Evolutionary conservation across 2,797 vertebrate species (phyloP).

Genomic region (Ficedula albicollis): DNA sequence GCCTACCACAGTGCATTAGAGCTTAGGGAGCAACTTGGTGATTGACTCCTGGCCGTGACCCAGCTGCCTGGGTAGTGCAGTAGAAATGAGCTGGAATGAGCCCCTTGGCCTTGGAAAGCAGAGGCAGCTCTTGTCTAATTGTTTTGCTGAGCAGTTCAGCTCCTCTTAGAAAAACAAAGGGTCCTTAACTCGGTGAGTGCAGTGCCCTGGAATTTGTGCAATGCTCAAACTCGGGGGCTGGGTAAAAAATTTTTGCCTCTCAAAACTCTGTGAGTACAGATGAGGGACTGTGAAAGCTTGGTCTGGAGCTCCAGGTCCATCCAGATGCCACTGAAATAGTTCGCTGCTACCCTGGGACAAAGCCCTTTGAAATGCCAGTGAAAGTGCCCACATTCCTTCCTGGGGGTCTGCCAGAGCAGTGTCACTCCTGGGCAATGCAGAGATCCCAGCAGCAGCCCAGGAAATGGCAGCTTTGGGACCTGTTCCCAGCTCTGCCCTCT

Average conservation of each 20-base stretch:
- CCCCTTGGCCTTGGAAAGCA: background rate
- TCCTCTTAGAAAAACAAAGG: background rate
- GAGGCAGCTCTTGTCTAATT: background rate
- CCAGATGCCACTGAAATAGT: background rate
- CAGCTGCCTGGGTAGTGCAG: background rate
- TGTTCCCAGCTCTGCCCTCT: background rate
- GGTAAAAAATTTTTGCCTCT: background rate
- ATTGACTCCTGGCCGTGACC: background rate
- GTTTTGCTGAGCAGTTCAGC: background rate
- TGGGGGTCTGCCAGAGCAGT: background rate
- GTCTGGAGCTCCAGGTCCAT: background rate
- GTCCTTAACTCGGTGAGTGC: background rate
- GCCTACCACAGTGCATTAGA: constrained; percentile 13
- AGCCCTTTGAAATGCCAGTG: background rate
- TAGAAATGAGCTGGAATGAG: background rate
- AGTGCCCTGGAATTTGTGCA: background rate
- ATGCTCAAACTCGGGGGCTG: background rate
- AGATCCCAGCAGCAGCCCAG: background rate
- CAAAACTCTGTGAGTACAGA: background rate
- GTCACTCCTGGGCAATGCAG: background rate
- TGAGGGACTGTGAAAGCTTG: background rate
- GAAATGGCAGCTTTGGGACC: background rate
- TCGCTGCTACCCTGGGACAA: background rate
- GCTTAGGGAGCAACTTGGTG: background rate
- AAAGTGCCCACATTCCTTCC: background rate